Evolutionary conservation across 2,797 vertebrate genomes (phyloP), one percentile per base, ranked within the genome.

Genomic region (Bovichtus diacanthus): DNA sequence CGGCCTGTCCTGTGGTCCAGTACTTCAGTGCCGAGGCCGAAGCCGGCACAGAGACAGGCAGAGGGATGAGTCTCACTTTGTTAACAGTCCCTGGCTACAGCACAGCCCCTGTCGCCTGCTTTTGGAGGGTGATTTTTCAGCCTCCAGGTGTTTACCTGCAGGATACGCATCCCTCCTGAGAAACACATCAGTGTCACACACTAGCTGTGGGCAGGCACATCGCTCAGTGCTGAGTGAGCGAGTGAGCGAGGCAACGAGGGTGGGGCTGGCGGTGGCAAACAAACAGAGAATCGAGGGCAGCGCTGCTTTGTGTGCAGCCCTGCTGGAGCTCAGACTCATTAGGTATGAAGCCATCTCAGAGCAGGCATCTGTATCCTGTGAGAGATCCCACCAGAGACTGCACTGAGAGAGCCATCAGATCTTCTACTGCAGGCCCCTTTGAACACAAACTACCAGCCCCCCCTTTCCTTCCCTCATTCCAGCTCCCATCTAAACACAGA

Each of bases 131-230:
- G 87, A 92, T 94, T 93, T 93, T 87, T 95, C 92, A 95, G 92
- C 91, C 92, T 94, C 92, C 93, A 94, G 94, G 92, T 94, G 93
- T 94, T 94, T 93, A 94, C 91, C 94, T 93, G 93, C 90, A 92
- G 92, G 92, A 88, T 88, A 92, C 87, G 79, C 90, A 93, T 95
- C 82, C 90, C 91, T 94, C 91, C 90, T 92, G 93, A 93, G 92
- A 93, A 95, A 94, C 92, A 93, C 92, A 93, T 95, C 90, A 90
- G 90, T 93, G 93, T 94, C 93, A 93, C 88, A 84, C 87, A 82
- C 86, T 88, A 74, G 90, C 92, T 88, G 87, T 90, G 89, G 93
- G 92, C 92, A 92, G 90, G 87, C 90, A 84, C 93, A 94, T 94
- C 81, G 87, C 91, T 94, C 93, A 94, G 93, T 86, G 87, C 89